phyloP scores from a whole-genome alignment of 2,797 vertebrate genomes.

The Pseudotriccus pelzelni region DNA sequence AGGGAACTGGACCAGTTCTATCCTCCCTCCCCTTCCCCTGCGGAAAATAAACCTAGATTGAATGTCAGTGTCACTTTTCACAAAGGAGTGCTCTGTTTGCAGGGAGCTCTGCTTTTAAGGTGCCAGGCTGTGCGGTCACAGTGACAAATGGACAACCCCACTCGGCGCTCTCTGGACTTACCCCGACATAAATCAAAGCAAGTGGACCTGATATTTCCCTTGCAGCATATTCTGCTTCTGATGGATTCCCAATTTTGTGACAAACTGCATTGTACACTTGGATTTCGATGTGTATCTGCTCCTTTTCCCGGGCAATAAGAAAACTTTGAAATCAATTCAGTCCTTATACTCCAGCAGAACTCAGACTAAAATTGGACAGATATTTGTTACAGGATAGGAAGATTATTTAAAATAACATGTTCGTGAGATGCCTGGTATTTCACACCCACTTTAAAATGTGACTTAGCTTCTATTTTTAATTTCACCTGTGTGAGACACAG shows the following conservation, averaged over 20 bases:
- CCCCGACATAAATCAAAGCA: conserved; percentile 51
- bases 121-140: conserved; percentile 28
- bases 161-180: neutral
- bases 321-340: conserved; percentile 35
- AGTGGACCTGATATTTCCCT: conserved; percentile 51
- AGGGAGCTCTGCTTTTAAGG: conserved; percentile 43
- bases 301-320: conserved; percentile 8
- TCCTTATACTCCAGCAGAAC: conserved; percentile 7
- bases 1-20: neutral
- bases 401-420: conserved; percentile 21
- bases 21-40: neutral
- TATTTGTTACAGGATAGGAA: neutral
- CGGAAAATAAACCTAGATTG: conserved; percentile 54
- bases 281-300: neutral
- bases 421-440: conserved; percentile 14
- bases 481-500: neutral
- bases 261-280: conserved; percentile 14
- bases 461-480: neutral
- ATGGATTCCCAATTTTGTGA: conserved; percentile 40
- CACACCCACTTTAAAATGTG: neutral
- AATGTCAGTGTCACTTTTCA: conserved; percentile 48
- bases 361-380: conserved; percentile 28
- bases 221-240: conserved; percentile 43
- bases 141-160: conserved; percentile 54
- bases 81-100: conserved; percentile 54